Evolutionary conservation across 92 coral and sea anemone genomes (phyloP), one percentile per base, ranked within the genome.

Genomic region (Parazoanthus darwini): DNA sequence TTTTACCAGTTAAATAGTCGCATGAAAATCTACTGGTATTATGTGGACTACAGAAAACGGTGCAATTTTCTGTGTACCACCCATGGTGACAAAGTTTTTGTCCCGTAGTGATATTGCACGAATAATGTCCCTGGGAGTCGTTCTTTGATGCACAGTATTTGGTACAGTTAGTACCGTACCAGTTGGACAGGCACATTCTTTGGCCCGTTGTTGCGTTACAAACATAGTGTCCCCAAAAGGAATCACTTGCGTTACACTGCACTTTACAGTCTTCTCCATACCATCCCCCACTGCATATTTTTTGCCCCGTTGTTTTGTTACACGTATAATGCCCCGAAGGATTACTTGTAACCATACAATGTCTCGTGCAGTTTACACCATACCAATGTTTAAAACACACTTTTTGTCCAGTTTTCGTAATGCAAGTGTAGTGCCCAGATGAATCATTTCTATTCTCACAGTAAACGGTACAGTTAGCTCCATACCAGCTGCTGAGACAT

Each of bases 61-160:
- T 77, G 43, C 98, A 95, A 35, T 90, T 87, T 2, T 70, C 79
- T 58, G 96, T 94, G 94, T 86, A 88, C 96, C 96, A 95, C 70
- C 91, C 86, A 77, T 23, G 70, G 8, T 59, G 85, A 87, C 98
- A 93, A 46, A 86, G 86, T 89, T 85, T 92, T 3, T 35, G 43
- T 1, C 97, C 97, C 35, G 70, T 78, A 0, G 85, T 78, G 35
- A 71, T 7, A 58, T 93, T 85, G 82, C 92, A 90, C 29, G 44
- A 82, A 89, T 92, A 87, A 26, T 92, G 82, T 20, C 82, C 81
- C 44, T 90, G 92, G 33, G 88, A 43, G 13, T 74, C 87, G 26
- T 93, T 89, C 8, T 20, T 51, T 33, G 87, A 78, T 48, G 86
- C 76, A 75, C 98, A 95, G 46, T 89, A 70, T 88, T 74, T 26